Evolutionary conservation across 2,888 invertebrate species (phyloP).

Genomic region (Spodoptera picta): DNA sequence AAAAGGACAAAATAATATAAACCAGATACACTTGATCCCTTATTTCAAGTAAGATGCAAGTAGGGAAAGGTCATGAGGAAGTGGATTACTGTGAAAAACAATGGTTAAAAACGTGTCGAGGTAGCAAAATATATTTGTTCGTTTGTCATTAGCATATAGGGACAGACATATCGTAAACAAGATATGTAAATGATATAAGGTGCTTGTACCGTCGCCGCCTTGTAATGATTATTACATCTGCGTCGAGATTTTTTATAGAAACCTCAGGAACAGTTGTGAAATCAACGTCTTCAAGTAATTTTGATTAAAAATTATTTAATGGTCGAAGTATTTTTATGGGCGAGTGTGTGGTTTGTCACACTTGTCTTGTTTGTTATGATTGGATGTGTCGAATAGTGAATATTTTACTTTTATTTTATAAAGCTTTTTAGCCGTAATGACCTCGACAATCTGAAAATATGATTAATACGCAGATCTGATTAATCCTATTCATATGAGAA

Average conservation of each 20-base stretch:
- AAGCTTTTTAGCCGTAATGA: too few relatives aligned
- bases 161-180: slow-evolving; percentile 80
- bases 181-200: slow-evolving; percentile 80
- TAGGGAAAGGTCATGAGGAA: slow-evolving; percentile 51
- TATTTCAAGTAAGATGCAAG: background rate
- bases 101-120: slow-evolving; percentile 69
- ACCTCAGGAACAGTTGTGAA: slow-evolving; percentile 34
- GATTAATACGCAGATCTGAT: too few relatives aligned
- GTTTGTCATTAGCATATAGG: slow-evolving; percentile 78
- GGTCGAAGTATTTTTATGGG: slow-evolving; percentile 3
- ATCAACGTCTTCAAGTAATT: slow-evolving; percentile 25
- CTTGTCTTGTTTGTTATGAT: background rate
- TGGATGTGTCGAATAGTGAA: background rate
- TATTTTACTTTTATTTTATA: background rate
- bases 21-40: slow-evolving; percentile 64
- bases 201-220: slow-evolving; percentile 60
- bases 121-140: slow-evolving; percentile 79
- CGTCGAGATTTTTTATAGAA: slow-evolving; percentile 58
- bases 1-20: slow-evolving; percentile 71
- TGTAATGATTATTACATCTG: slow-evolving; percentile 65
- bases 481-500: too few relatives aligned
- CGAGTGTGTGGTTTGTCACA: too few relatives aligned
- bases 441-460: too few relatives aligned
- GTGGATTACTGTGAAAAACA: slow-evolving; percentile 69
- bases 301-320: slow-evolving; percentile 14